Conservation (phyloP, 2,113 vertebrate species). For the Thamnophis sirtalis region DNA sequence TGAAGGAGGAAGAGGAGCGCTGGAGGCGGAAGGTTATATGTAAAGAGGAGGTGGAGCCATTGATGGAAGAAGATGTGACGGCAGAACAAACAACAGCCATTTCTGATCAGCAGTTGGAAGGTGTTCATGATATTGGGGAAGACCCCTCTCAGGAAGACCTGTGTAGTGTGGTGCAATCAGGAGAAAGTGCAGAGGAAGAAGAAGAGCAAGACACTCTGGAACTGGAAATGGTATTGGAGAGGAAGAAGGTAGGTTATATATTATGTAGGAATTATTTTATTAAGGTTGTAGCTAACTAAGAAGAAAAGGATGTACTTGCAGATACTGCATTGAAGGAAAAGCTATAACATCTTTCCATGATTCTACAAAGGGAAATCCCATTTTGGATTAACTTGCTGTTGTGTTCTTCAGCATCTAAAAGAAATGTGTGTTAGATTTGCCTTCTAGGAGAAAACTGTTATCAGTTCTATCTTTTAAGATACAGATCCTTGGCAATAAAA, state of each 20-base stretch:
- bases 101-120: conserved; percentile 36
- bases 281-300: fast-evolving
- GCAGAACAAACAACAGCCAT: conserved; percentile 32
- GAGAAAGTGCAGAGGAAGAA: conserved; percentile 78
- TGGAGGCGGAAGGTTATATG: conserved; percentile 90
- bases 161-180: conserved; percentile 78
- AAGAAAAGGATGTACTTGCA: fast-evolving
- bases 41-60: conserved; percentile 72
- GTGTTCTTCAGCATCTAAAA: neutral
- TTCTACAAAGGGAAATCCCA: neutral
- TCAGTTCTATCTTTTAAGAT: neutral
- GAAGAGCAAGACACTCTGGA: conserved; percentile 93
- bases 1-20: conserved; percentile 93
- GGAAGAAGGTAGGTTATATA: conserved; percentile 82
- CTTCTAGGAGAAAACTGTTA: neutral
- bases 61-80: conserved; percentile 68
- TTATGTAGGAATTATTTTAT: fast-evolving
- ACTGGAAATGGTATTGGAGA: conserved; percentile 90
- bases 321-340: neutral
- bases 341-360: neutral
- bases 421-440: neutral
- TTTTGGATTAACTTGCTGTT: neutral
- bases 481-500: neutral
- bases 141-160: conserved; percentile 73
- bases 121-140: conserved; percentile 61